Evolutionary conservation across 2,888 invertebrate species (phyloP), one percentile per base, ranked within the genome.

Genomic region (Chirona hameri): DNA sequence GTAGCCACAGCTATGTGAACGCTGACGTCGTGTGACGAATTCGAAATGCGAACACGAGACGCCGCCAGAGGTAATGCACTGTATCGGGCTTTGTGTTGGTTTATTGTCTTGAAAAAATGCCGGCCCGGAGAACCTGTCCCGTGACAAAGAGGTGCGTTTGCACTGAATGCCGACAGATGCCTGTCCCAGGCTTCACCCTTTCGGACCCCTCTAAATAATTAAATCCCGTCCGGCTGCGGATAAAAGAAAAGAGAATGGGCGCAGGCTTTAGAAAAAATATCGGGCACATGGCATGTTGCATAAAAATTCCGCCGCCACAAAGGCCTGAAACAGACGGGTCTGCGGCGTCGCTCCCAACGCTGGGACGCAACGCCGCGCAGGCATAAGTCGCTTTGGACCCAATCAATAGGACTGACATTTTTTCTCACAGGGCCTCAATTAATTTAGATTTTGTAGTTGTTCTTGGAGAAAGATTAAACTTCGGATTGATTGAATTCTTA

Each of bases 361-460:
- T 10, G 31, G 31, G 10, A 31, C 29, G 18, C 29, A 31, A 18
- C 27, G 15, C 72, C 27, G 27, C 72, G 18, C 31, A 27, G 18
- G 5, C 72, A 72, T 15, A 72, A 29, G 72, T 72, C 72, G 31
- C 72, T 72, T 31, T 31, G 27, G 31, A 31, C 14, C 72, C 31
- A 72, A 72, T 72, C 72, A 72, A 72, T 72, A 72, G 72, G 29
- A 27, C 31, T 72, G 72, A 72, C 72, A 31, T 72, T 72, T 72
- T 65, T 72, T 72, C 72, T 72, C 72, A 72, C 72, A 72, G 72
- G 72, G 72, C 72, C 31, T 72, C 72, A 72, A 72, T 72, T 72
- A 72, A 72, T 72, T 72, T 72, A 31, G 72, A 72, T 72, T 72
- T 72, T 72, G 31, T 31, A 29, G 72, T 72, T 72, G 72, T 72